A percentile compares a stretch with the other conserved stretches of the same genome.
phyloP scores from a whole-genome alignment of 2,888 invertebrate species.

The Argyresthia albistria region DNA sequence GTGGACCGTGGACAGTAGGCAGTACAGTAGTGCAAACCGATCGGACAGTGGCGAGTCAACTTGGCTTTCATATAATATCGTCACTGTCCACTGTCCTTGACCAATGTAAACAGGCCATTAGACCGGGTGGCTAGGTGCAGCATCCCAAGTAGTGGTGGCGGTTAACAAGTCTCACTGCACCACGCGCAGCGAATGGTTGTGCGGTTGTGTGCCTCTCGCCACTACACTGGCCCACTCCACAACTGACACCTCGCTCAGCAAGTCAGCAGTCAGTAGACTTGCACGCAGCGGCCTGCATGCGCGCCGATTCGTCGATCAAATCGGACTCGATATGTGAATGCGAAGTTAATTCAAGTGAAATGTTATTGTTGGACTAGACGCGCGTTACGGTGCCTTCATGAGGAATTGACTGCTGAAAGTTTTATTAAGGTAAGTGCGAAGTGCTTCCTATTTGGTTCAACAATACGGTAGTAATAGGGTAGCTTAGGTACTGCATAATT shows the following conservation, averaged over 20 bases:
- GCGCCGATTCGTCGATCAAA: too few relatives aligned
- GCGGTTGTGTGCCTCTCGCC: constrained; percentile 9
- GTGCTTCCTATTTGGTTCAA: too few relatives aligned
- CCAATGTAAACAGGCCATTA: too few relatives aligned
- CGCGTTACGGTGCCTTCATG: constrained; percentile 47
- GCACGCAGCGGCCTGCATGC: constrained; percentile 30
- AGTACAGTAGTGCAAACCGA: too few relatives aligned
- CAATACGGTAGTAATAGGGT: too few relatives aligned
- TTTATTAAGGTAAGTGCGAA: constrained; percentile 33
- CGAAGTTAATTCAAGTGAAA: constrained; percentile 60
- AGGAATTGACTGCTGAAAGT: constrained; percentile 39
- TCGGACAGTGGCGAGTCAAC: too few relatives aligned
- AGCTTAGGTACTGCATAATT: too few relatives aligned
- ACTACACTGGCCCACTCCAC: background rate
- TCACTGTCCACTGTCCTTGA: too few relatives aligned
- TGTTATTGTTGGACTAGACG: constrained; percentile 49
- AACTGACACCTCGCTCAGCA: constrained; percentile 20
- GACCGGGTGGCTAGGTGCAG: constrained; percentile 16
- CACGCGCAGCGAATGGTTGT: constrained; percentile 65
- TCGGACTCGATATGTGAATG: constrained; percentile 45
- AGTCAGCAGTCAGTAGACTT: constrained; percentile 17
- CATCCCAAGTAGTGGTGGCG: constrained; percentile 5
- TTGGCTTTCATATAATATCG: too few relatives aligned
- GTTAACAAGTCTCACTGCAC: constrained; percentile 67
- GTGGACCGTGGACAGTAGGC: too few relatives aligned